Conservation (phyloP, 2,113 vertebrate genomes). For the Fulmarus glacialis region DNA sequence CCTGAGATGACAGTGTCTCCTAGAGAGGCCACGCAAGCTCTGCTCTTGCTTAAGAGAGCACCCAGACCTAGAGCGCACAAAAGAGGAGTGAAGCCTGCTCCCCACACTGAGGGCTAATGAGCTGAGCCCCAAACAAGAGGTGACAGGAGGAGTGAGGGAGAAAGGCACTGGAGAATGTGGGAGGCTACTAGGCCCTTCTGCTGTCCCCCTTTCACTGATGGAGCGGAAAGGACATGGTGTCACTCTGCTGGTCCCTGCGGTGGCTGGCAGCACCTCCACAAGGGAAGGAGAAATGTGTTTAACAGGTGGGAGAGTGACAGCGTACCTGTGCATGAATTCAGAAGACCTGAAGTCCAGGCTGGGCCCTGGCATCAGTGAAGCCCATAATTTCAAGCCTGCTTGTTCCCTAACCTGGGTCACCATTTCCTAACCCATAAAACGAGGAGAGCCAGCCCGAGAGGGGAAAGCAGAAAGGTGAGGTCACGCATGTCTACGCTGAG, state of each 20-base stretch:
- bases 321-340: fast-evolving
- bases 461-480: background rate
- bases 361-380: background rate
- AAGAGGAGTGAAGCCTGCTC: background rate
- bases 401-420: background rate
- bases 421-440: background rate
- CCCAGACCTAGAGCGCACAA: fast-evolving
- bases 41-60: background rate
- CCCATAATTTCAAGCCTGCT: background rate
- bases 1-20: background rate
- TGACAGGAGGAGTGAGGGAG: background rate
- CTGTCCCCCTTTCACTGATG: background rate
- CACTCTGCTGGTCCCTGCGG: background rate
- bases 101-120: background rate
- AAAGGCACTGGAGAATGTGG: background rate
- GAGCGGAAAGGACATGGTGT: background rate
- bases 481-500: background rate
- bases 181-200: background rate
- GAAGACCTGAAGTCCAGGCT: background rate
- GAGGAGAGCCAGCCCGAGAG: background rate
- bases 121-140: background rate
- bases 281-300: background rate
- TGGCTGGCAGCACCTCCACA: background rate
- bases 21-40: background rate
- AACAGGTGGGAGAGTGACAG: background rate